Evolutionary conservation across 1,140 invertebrate genomes (phyloP).

Genomic region (Bombus consobrinus): DNA sequence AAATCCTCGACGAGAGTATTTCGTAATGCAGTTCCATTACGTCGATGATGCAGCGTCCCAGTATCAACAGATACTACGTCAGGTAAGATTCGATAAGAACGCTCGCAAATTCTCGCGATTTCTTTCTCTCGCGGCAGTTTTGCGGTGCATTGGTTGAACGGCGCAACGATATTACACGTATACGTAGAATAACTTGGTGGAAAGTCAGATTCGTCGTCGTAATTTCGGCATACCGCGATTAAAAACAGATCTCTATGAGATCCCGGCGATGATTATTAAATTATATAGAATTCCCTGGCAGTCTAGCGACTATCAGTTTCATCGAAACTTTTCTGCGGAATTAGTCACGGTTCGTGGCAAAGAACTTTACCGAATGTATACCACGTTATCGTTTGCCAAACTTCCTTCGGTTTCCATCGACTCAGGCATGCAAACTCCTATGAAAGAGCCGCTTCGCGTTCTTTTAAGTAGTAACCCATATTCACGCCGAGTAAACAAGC

Average conservation of each 20-base stretch:
- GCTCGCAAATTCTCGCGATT: constrained; percentile 12
- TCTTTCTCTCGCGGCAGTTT: neutral
- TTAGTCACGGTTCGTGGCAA: neutral
- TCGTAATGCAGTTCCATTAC: constrained; percentile 7
- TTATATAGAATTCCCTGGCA: neutral
- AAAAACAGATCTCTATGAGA: neutral
- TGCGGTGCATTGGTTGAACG: neutral
- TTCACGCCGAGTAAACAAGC: neutral
- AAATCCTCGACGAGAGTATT: too few relatives aligned
- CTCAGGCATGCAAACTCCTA: neutral
- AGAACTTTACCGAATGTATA: neutral
- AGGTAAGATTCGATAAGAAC: too few relatives aligned
- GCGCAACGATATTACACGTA: too few relatives aligned
- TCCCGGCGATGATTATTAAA: neutral
- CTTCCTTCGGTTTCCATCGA: neutral
- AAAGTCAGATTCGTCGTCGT: neutral
- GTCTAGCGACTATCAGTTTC: neutral
- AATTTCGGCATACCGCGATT: neutral
- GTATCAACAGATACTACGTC: neutral
- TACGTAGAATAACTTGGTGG: neutral
- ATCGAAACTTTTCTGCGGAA: neutral
- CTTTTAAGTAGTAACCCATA: neutral
- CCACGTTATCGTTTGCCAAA: neutral
- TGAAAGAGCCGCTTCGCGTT: neutral
- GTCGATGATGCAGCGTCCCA: too few relatives aligned